phyloP scores from a whole-genome alignment of 2,797 vertebrate species.

The Hafferia zeledoni region DNA sequence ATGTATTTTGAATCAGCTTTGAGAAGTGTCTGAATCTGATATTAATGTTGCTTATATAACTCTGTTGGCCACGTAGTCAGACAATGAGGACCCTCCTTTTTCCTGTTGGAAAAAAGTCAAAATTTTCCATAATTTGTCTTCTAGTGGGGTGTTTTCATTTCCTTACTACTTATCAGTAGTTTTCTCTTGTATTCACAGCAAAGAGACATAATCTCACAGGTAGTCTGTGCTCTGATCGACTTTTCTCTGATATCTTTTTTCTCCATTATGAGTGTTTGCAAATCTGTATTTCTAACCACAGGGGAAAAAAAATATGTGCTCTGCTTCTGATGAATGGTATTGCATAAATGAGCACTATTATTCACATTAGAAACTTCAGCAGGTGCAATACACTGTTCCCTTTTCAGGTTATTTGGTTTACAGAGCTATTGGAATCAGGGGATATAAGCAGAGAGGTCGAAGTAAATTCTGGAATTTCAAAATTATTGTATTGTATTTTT shows the following conservation, averaged over 20 bases:
- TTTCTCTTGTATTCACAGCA: neutral
- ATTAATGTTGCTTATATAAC: neutral
- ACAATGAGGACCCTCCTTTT: neutral
- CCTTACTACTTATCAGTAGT: neutral
- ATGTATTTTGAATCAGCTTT: neutral
- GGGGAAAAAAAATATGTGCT: neutral
- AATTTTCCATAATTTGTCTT: neutral
- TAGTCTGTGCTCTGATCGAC: neutral
- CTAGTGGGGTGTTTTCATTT: neutral
- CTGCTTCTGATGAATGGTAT: neutral
- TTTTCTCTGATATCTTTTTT: neutral
- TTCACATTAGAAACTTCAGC: neutral
- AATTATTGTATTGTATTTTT: neutral
- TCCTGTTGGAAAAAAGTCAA: fast-evolving
- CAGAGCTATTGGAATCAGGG: neutral
- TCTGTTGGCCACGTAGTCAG: neutral
- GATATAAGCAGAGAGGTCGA: neutral
- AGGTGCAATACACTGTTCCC: neutral
- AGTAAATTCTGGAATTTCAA: neutral
- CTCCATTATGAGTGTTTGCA: neutral
- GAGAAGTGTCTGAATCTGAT: neutral
- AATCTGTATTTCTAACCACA: neutral
- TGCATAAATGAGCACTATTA: neutral
- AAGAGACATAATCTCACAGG: neutral
- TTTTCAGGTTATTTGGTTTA: neutral